Evolutionary conservation across 2,888 invertebrate genomes (phyloP).

Genomic region (Stenoptilia bipunctidactyla): DNA sequence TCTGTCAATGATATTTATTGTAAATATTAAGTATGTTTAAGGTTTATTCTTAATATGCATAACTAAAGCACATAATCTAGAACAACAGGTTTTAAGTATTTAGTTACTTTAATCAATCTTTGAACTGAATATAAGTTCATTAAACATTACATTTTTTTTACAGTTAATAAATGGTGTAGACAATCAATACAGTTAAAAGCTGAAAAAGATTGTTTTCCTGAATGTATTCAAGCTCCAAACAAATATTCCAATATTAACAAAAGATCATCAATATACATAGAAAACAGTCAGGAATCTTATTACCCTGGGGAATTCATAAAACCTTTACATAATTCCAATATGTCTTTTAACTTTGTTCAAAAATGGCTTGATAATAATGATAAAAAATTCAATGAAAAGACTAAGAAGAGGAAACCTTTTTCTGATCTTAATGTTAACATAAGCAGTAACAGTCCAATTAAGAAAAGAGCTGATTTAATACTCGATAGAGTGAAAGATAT

Average conservation of each 20-base stretch:
- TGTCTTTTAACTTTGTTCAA: slow-evolving; percentile 33
- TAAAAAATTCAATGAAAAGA: slow-evolving; percentile 11
- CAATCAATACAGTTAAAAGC: slow-evolving; percentile 41
- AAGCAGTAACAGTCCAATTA: slow-evolving; percentile 2
- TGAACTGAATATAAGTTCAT: too few relatives aligned
- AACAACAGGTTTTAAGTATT: too few relatives aligned
- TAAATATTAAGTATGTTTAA: too few relatives aligned
- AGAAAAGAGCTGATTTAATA: slow-evolving; percentile 8
- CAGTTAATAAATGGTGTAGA: slow-evolving; percentile 37
- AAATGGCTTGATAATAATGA: slow-evolving; percentile 44
- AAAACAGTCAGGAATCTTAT: slow-evolving; percentile 24
- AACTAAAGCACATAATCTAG: too few relatives aligned
- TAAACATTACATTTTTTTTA: slow-evolving; percentile 17
- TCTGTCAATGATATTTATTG: too few relatives aligned
- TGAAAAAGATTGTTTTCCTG: slow-evolving; percentile 53
- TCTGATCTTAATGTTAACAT: slow-evolving; percentile 31
- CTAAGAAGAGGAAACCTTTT: slow-evolving; percentile 35
- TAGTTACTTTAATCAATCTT: too few relatives aligned
- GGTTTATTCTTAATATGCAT: too few relatives aligned
- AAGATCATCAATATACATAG: slow-evolving; percentile 18
- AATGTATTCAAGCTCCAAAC: slow-evolving; percentile 50
- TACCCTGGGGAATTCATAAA: slow-evolving; percentile 37
- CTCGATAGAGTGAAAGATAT: slow-evolving; percentile 8
- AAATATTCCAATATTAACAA: slow-evolving; percentile 53
- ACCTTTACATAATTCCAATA: slow-evolving; percentile 19